Evolutionary conservation across 2,888 invertebrate genomes (phyloP), one percentile per base, ranked within the genome.

Genomic region (Eilema sororculum): DNA sequence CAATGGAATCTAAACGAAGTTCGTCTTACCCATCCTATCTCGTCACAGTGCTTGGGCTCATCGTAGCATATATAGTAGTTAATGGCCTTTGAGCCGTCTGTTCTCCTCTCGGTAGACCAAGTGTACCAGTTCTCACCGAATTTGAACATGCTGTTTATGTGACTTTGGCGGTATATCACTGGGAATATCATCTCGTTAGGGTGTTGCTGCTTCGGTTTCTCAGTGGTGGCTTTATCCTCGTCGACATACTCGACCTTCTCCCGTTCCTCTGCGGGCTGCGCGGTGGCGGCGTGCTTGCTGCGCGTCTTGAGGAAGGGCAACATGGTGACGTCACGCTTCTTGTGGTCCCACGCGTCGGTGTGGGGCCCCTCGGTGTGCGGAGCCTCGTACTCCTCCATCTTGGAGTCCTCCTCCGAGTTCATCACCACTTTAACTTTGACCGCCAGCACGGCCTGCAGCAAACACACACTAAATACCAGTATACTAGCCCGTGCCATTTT

Each of bases 41-140:
- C 94, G 75, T 95, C 95, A 79, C 95, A 95, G 57, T 85, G 92
- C 76, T 94, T 94, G 4, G 95, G 95, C 74, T 95, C 95, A 57
- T 95, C 94, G 69, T 92, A 93, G 74, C 95, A 95, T 65, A 94
- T 87, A 76, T 90, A 95, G 81, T 95, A 95, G 74, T 89, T 93
- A 24, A 87, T 84, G 0, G 87, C 91, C 59, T 91, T 93, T 0
- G 95, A 91, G 2, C 94, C 94, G 68, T 95, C 95, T 0, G 87
- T 82, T 12, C 93, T 83, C 68, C 91, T 93, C 74, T 95, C 94
- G 1, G 88, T 89, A 3, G 94, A 90, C 95, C 95, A 95, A 25
- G 95, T 95, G 78, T 94, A 95, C 95, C 95, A 95, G 74, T 92
- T 94, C 72, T 92, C 93, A 2, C 93, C 93, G 73, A 93, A 93